Evolutionary conservation across 2,888 invertebrate species (phyloP), one percentile per base, ranked within the genome.

Genomic region (Nebria salina): DNA sequence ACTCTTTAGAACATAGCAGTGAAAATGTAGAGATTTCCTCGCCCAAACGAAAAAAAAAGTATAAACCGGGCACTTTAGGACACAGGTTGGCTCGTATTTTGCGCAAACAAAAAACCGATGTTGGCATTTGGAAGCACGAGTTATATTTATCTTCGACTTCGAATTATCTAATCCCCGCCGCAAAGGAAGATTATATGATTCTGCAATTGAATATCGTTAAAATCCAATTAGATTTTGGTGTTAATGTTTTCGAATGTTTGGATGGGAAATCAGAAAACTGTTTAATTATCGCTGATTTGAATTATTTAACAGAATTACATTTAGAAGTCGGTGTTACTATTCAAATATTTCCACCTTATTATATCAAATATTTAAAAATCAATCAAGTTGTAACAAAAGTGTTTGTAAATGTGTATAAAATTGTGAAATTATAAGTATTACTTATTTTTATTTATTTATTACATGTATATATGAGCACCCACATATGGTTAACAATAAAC

Each of bases 121-220:
- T 90, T 77, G 89, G 89, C 43, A 87, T 92, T 77, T 92, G 92
- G 91, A 89, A 90, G 86, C 91, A 92, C 84, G 92, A 92, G 85
- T 86, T 88, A 82, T 91, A 88, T 86, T 86, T 90, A 83, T 91
- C 90, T 0, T 88, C 86, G 83, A 89, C 88, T 85, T 89, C 90
- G 9, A 89, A 88, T 83, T 89, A 90, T 84, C 83, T 89, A 1
- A 87, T 90, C 25, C 89, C 90, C 25, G 82, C 79, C 66, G 77
- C 83, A 65, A 81, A 84, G 68, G 83, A 84, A 20, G 75, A 84
- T 65, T 77, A 77, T 74, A 76, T 83, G 77, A 79, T 85, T 15
- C 70, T 75, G n/a, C 13, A 83, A 13, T 84, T 87, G 82, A 82
- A 79, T 73, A 82, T 87, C 66, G 83, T 81, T 42, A 82, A 84